A percentile compares a stretch with the other conserved stretches of the same genome.
These are phyloP conservation scores for Adelosebastes latens DNA, from an alignment of 2,797 vertebrate genomes.

Conservation along the genomic window DNA sequence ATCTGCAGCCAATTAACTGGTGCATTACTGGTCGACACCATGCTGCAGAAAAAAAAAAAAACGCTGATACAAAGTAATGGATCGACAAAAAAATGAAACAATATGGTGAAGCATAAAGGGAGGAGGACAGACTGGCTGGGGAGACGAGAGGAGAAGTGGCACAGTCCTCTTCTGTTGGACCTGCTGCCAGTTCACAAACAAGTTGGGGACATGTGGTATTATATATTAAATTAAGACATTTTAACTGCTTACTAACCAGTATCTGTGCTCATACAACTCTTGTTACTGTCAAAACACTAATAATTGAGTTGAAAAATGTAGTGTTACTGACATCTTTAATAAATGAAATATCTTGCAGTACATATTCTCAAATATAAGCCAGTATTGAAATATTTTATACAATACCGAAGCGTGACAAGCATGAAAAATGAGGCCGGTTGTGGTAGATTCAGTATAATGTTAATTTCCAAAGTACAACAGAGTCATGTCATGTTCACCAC, in stretches of 20 bases:
- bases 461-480: background rate
- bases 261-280: background rate
- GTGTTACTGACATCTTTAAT: background rate
- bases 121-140: background rate
- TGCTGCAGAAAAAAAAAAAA: slow-evolving; percentile 6
- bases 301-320: background rate
- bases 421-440: background rate
- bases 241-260: background rate
- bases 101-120: background rate
- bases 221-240: background rate
- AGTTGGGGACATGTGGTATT: background rate
- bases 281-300: background rate
- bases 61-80: slow-evolving; percentile 2
- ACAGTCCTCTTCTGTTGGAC: background rate
- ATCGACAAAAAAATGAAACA: background rate
- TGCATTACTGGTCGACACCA: slow-evolving; percentile 8
- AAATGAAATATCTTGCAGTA: background rate
- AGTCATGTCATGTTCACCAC: background rate
- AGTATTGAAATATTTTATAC: background rate
- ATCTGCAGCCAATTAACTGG: slow-evolving; percentile 26
- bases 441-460: background rate
- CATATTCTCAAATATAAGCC: background rate
- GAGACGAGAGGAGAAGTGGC: background rate
- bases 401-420: background rate
- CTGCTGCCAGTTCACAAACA: background rate